Evolutionary conservation across 2,888 invertebrate genomes (phyloP), one percentile per base, ranked within the genome.

Genomic region (Drosophila mimetica): DNA sequence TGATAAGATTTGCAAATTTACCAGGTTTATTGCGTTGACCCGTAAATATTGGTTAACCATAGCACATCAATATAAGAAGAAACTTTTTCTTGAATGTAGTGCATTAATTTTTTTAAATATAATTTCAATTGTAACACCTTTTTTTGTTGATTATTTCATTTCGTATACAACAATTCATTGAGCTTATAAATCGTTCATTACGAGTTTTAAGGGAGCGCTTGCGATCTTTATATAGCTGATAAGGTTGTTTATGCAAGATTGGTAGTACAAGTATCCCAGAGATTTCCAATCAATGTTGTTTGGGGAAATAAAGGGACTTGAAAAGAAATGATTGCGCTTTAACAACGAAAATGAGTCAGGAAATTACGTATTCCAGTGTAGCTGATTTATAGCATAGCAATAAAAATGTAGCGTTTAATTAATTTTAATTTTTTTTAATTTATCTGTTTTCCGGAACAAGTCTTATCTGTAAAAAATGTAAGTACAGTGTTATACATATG

Each of bases 221-320:
- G n/a, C n/a, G n/a, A n/a, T n/a, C n/a, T n/a, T n/a, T n/a, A n/a
- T n/a, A n/a, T n/a, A n/a, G n/a, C 7, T 16, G 63, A 60, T 63
- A 60, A 44, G 34, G 5, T 30, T 16, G 7, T 14, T 36, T 60
- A 36, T 28, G 59, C 14, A 59, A 60, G 9, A 58, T 5, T 22
- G 39, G 14, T 42, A 25, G 18, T 16, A 4, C n/a, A 7, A 53
- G 1, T n/a, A n/a, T 22, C 22, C 16, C 5, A 2, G 13, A 16
- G 22, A 55, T 25, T n/a, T 25, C 25, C 9, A 16, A 54, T 7
- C 2, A 22, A 22, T 22, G 13, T 22, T 20, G 7, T 44, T 42
- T 25, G 8, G 20, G 8, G 7, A 52, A 46, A 30, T 11, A 16
- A n/a, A 30, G 9, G 20, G 47, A 20, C 5, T 32, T 7, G 22